Conservation (phyloP, 2,888 invertebrate genomes). For the Tachystola acroxantha region DNA sequence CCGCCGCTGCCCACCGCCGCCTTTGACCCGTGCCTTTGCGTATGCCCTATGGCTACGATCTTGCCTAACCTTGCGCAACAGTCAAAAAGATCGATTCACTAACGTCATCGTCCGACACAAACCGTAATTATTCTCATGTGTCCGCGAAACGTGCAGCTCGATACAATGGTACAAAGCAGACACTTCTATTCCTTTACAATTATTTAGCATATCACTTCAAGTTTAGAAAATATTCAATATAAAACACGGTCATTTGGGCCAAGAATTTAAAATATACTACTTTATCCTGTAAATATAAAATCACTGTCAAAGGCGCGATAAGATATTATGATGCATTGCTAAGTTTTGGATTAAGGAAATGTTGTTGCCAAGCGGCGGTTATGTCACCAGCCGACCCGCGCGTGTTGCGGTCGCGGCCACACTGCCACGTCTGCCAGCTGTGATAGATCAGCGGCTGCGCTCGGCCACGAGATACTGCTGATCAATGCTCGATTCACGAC, state of each 20-base stretch:
- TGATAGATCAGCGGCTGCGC: slow-evolving; percentile 21
- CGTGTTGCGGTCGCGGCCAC: slow-evolving; percentile 53
- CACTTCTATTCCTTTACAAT: background rate
- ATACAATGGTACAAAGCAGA: background rate
- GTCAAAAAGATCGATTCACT: background rate
- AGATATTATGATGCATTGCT: slow-evolving; percentile 10
- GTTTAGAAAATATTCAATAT: background rate
- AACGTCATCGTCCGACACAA: background rate
- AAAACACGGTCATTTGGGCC: no score
- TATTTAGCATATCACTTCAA: background rate
- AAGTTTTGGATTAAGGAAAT: slow-evolving; percentile 13
- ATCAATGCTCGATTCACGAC: slow-evolving; percentile 47
- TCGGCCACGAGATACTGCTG: slow-evolving; percentile 11
- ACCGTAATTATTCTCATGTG: background rate
- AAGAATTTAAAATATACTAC: no score
- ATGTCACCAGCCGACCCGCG: slow-evolving; percentile 37
- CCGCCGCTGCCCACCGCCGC: slow-evolving; percentile 47
- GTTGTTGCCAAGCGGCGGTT: slow-evolving; percentile 8
- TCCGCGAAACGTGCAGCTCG: background rate
- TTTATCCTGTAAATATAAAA: background rate
- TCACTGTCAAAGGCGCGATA: slow-evolving; percentile 10
- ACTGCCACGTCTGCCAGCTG: slow-evolving; percentile 41
- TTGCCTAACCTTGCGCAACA: slow-evolving; percentile 4
- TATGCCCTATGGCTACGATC: slow-evolving; percentile 17
- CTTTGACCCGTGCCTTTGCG: slow-evolving; percentile 45